Evolutionary conservation across 2,113 vertebrate species (phyloP), one percentile per base, ranked within the genome.

Genomic region (Lipophrys pholis): DNA sequence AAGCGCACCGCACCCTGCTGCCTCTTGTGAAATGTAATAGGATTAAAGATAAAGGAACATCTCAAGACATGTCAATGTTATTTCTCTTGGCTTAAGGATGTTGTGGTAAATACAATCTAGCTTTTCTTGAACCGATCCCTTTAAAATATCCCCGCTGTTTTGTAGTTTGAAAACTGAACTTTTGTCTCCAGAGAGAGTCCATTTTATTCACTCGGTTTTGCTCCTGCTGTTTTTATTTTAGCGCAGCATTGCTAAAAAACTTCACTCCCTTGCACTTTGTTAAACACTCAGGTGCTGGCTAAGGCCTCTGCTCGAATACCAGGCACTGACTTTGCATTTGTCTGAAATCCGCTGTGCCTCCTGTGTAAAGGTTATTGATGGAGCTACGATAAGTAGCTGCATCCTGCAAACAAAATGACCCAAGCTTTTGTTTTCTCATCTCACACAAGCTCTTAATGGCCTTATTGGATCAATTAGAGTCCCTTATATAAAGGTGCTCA

Each of bases 401-500:
- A 45, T 80, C 41, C 30, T 73, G 57, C 50, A 1, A 45, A 60
- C 63, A 59, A 58, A 84, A 87, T 56, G 62, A 76, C 65, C 67
- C 80, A 58, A 61, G 78, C 78, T 75, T 82, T 90, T 86, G 78
- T 87, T 89, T 91, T 88, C 80, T 80, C 75, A 64, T 89, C 74
- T 80, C 60, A 36, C 69, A 72, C 71, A 66, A 72, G 82, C 82
- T 76, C 71, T 77, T 84, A 89, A 87, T 88, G 71, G 78, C 49
- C 81, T 87, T 79, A 89, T 89, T 82, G 89, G 83, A 90, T 91
- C 82, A 86, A 86, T 91, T 91, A 88, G 61, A 76, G 66, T 49
- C 51, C 54, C 35, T 68, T 80, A 60, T 65, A 65, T 79, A 85
- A 87, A 90, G 78, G 87, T 80, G 72, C 66, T 82, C 71, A 16